Evolutionary conservation across 2,888 invertebrate species (phyloP), one percentile per base, ranked within the genome.

Genomic region (Saturnia japonica): DNA sequence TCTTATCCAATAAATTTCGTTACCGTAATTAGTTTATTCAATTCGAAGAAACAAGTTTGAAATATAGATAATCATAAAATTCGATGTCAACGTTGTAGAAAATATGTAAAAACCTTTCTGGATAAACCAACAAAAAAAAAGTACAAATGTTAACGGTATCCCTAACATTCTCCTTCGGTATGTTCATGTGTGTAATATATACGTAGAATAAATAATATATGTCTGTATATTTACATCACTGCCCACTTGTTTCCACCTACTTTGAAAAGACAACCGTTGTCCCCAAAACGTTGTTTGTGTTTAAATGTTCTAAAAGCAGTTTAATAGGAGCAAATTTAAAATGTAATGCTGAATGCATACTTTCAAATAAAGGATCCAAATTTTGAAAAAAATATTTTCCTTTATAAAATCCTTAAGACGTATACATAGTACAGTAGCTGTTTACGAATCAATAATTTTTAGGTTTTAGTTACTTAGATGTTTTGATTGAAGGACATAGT

Each of bases 211-310:
- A 40, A 76, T 75, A 74, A 77, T 72, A 76, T 68, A 73, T 76
- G 74, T 76, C 72, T 76, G 72, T 75, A 75, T 73, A 73, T 75
- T 72, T 75, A 76, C 74, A 74, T 74, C 78, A 74, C 73, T 71
- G 69, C 76, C 75, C 76, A 76, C 80, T 77, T 70, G 69, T 64
- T 69, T 70, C 78, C 77, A 75, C 80, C 80, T 82, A 80, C 82
- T 82, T 84, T 80, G 79, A 71, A 73, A 60, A 70, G 73, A 73
- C 77, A 80, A 81, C 83, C 81, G 84, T 82, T 81, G 83, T 78
- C 80, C 82, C 77, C 79, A 82, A 87, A 85, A 87, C 88, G 86
- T 77, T 86, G 82, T 82, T 84, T 85, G 88, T 83, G 85, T 88
- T 78, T 82, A 80, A 88, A 88, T 87, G 84, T 78, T 71, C 34